Conservation (phyloP, 2,113 vertebrate genomes). For the Merops nubicus region DNA sequence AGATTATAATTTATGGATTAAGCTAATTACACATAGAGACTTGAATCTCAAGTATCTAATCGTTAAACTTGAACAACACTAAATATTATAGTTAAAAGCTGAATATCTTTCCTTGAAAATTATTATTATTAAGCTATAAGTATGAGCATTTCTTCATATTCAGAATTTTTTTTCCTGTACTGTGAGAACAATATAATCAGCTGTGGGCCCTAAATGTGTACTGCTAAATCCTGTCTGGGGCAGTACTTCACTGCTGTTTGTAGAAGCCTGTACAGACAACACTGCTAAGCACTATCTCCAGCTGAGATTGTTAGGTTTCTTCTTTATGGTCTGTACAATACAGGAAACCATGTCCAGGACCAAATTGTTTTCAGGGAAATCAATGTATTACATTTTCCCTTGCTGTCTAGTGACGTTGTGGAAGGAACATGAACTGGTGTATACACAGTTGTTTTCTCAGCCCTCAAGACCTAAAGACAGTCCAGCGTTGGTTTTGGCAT, state of each 20-base stretch:
- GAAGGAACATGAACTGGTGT: background rate
- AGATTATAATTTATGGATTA: slow-evolving; percentile 23
- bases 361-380: background rate
- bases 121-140: background rate
- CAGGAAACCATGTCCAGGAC: background rate
- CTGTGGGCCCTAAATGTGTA: background rate
- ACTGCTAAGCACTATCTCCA: background rate
- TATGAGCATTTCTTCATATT: background rate
- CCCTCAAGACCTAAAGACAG: background rate
- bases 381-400: background rate
- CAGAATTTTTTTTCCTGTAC: background rate
- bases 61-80: background rate
- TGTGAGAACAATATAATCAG: background rate
- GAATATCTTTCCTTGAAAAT: background rate
- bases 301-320: background rate
- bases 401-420: background rate
- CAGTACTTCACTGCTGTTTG: background rate
- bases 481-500: background rate
- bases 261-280: background rate
- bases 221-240: background rate
- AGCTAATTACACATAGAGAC: background rate
- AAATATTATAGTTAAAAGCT: background rate
- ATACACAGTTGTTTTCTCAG: background rate
- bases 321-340: background rate
- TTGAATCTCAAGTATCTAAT: slow-evolving; percentile 4